These are phyloP conservation scores for Macrophya alboannulata DNA, from an alignment of 2,888 invertebrate species.

Conservation along the genomic window DNA sequence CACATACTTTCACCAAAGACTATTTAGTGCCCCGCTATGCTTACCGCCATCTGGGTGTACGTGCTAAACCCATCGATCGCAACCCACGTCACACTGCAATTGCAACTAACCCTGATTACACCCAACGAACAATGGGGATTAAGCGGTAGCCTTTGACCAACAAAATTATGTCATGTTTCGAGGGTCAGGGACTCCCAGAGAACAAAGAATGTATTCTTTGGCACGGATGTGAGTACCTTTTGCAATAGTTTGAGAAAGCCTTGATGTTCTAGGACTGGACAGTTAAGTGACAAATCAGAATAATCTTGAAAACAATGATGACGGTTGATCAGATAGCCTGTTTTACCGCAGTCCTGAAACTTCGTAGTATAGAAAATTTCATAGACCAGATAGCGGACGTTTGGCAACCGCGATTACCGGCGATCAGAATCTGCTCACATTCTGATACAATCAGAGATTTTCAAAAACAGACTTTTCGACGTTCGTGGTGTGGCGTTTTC, in stretches of 20 bases:
- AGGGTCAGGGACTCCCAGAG: background rate
- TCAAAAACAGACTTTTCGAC: background rate
- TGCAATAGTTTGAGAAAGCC: background rate
- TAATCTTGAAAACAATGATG: background rate
- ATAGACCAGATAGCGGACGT: background rate
- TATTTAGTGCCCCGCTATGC: background rate
- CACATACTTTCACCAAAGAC: conserved; percentile 19
- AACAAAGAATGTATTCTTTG: background rate
- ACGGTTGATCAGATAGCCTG: conserved; percentile 21
- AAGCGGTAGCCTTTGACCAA: background rate
- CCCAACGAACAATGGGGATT: background rate
- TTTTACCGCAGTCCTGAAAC: background rate
- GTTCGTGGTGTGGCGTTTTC: background rate
- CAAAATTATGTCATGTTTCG: background rate
- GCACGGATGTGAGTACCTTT: background rate
- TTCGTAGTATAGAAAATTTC: background rate
- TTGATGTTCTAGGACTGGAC: background rate
- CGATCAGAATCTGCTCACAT: background rate
- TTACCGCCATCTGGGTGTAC: background rate
- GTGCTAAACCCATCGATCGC: background rate
- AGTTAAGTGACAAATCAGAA: background rate
- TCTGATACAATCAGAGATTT: background rate
- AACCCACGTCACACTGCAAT: conserved; percentile 25
- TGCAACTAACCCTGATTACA: conserved; percentile 17
- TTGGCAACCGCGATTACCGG: background rate